Base-by-base conservation (phyloP, 2,113 vertebrate genomes). In the Prietella phreatophila region DNA sequence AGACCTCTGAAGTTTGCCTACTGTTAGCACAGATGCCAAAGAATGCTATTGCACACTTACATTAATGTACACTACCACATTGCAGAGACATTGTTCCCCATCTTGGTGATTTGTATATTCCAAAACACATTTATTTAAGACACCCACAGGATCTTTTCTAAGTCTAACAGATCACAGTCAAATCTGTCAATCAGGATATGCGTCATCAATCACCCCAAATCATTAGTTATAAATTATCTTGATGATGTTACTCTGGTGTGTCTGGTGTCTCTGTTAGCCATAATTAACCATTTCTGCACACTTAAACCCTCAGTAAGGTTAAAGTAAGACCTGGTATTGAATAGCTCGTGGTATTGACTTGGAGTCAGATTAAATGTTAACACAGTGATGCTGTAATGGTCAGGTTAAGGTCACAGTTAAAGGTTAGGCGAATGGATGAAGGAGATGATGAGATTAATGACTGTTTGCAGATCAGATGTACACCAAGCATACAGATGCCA, bases 341-440 rank as follows among this genome's bases (percentile, higher is more conserved):
- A 79, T 85, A 85, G n/a, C 90, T 39, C 6, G 50, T 14, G 25
- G 85, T 65, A 82, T 86, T 84, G 65, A 83, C 85, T 87, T 78
- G 71, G 85, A 60, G 84, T 14, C 82, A 87, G 85, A 89, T 90
- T 65, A 90, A 89, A 83, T 87, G 90, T 87, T 89, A 87, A 89
- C 87, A 50, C 30, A 20, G 56, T 8, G 50, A 56, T 85, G 85
- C 85, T 82, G 76, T 90, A 75, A 85, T 69, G 73, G 89, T 42
- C 87, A 69, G 76, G 82, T 82, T 85, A 56, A 71, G 73, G 82
- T 86, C 87, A 36, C 89, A 87, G 90, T 79, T 83, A 85, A 79
- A 89, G 85, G 85, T 89, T 58, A 89, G 87, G 82, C 71, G 67
- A 90, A 71, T 60, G 22, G 71, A 88, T 79, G 76, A 84, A 50